Percentiles rank a stretch among this genome's conserved stretches.
Conservation (phyloP, 2,113 vertebrate genomes). For the Ictalurus furcatus region DNA sequence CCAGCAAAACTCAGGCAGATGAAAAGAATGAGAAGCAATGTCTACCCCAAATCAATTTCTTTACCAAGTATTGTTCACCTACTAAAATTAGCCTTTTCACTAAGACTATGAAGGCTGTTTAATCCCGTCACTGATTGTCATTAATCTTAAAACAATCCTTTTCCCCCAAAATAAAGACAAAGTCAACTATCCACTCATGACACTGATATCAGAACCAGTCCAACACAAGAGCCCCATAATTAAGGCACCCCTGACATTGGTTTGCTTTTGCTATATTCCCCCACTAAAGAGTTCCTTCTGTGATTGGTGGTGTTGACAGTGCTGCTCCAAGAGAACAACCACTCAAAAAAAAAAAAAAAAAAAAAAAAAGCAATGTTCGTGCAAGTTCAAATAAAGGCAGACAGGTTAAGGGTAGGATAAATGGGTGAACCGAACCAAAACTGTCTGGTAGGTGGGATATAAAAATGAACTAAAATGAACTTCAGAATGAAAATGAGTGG, state of each 20-base stretch:
- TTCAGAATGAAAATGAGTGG: conserved; percentile 82
- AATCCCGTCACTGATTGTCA: conserved; percentile 71
- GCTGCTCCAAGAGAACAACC: conserved; percentile 87
- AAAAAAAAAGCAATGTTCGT: conserved; percentile 79
- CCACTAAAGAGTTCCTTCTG: conserved; percentile 88
- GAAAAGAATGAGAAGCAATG: conserved; percentile 77
- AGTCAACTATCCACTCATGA: conserved; percentile 77
- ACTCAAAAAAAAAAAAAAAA: conserved; percentile 73
- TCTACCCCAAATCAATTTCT: conserved; percentile 80
- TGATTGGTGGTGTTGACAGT: conserved; percentile 83
- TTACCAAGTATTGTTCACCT: conserved; percentile 75
- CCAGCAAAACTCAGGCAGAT: conserved; percentile 85
- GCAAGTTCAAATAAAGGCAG: conserved; percentile 80
- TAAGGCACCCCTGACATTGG: conserved; percentile 78
- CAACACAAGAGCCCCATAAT: conserved; percentile 81
- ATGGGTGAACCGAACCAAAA: conserved; percentile 68
- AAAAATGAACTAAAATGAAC: conserved; percentile 75
- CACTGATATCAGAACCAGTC: conserved; percentile 80
- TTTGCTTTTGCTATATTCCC: conserved; percentile 77
- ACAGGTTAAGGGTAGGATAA: conserved; percentile 43
- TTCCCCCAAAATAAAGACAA: conserved; percentile 79
- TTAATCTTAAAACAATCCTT: conserved; percentile 77
- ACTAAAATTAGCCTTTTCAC: conserved; percentile 61
- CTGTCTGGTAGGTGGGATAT: conserved; percentile 54
- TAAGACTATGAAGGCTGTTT: conserved; percentile 66